Base-by-base conservation (phyloP, 2,888 invertebrate species). In the Drosophila subsilvestris region DNA sequence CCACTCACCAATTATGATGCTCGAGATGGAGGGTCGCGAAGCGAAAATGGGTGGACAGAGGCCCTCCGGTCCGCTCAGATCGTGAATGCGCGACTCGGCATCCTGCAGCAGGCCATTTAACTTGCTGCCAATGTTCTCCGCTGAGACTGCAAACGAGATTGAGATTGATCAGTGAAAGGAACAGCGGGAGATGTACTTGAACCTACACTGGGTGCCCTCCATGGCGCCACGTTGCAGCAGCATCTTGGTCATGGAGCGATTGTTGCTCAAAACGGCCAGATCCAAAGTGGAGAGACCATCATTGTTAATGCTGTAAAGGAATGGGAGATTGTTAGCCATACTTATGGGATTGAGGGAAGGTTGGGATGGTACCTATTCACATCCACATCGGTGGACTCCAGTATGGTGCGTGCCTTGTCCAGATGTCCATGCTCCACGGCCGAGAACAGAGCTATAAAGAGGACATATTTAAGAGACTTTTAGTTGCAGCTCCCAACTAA, bases 371-470 rank as follows among this genome's bases (percentile, higher is more conserved):
- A 98, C 98, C 97, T 97, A 93, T 98, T 98, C 67, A 99, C 96
- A 92, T 99, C 97, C 60, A 98, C 96, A 90, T 97, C 97, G 1
- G 97, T 97, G 27, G 97, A 97, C 89, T 98, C 97, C 90, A 99
- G 93, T 89, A 99, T 98, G 60, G 97, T 96, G 84, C 96, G 94
- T 9, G 98, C 97, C 91, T 97, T 97, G 89, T 98, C 98, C 88
- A 98, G 93, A 92, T 99, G 98, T 58, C 98, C 98, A 93, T 98
- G 97, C 93, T 99, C 99, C 43, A 99, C 97, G 7, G 98, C 98
- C 43, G 97, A 96, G 91, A 99, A 98, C 53, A 98, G 94, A 59
- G 97, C 98, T 98, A 95, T 27, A 94, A 29, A 60, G 5, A 37
- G 18, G 7, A 14, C 32, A 17, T 1, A 14, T 3, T 3, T 17